Percentiles rank a stretch among this genome's conserved stretches.
Evolutionary conservation across 2,888 invertebrate species (phyloP).

Genomic region (Shargacucullia verbasci): DNA sequence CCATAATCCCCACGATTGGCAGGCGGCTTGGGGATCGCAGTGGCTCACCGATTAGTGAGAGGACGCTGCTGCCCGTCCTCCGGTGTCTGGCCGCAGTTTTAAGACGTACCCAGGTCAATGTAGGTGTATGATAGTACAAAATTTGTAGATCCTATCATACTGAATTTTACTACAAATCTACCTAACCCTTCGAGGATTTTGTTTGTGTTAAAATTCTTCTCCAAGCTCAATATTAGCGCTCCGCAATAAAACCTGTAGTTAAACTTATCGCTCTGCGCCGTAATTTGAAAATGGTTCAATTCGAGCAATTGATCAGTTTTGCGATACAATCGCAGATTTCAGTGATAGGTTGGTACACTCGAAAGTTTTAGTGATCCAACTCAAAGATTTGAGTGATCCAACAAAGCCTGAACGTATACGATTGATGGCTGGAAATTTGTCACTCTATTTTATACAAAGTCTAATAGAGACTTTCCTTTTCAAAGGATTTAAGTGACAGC

Average conservation of each 20-base stretch:
- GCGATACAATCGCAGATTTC: constrained; percentile 45
- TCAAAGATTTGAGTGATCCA: constrained; percentile 16
- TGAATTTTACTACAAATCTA: too few species aligned
- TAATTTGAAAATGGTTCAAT: constrained; percentile 68
- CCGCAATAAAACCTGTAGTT: constrained; percentile 62
- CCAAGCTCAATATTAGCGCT: constrained; percentile 55
- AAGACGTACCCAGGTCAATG: too few species aligned
- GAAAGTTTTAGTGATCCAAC: constrained; percentile 20
- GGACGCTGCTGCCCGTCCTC: too few species aligned
- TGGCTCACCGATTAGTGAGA: too few species aligned
- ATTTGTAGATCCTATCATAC: too few species aligned
- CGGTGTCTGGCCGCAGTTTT: too few species aligned
- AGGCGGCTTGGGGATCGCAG: too few species aligned
- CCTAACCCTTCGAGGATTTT: too few species aligned
- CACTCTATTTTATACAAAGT: constrained; percentile 19
- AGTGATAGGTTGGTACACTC: constrained; percentile 25
- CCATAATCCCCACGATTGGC: too few species aligned
- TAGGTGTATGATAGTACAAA: too few species aligned
- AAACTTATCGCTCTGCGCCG: constrained; percentile 58
- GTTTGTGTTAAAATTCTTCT: too few species aligned
- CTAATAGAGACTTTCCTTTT: constrained; percentile 28
- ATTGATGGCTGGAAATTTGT: constrained; percentile 38
- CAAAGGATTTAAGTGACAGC: constrained; percentile 15
- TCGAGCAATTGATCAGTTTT: constrained; percentile 64
- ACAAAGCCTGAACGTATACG: constrained; percentile 10